A percentile compares a stretch with the other conserved stretches of the same genome.
Conservation (phyloP, 1,140 invertebrate genomes). For the Drosophila insularis region DNA sequence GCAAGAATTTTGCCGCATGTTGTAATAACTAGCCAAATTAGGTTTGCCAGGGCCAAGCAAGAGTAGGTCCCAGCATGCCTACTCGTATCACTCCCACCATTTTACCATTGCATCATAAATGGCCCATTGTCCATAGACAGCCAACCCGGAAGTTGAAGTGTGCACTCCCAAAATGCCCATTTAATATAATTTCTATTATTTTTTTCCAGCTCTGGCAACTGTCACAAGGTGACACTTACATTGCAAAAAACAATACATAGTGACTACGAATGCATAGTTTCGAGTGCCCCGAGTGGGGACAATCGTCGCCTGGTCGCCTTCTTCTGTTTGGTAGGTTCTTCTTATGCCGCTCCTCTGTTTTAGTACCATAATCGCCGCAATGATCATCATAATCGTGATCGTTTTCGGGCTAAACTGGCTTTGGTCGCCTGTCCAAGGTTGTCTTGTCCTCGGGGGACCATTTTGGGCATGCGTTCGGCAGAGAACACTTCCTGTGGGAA, state of each 20-base stretch:
- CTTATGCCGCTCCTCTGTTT: slow-evolving; percentile 13
- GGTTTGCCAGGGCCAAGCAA: slow-evolving; percentile 27
- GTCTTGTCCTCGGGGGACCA: slow-evolving; percentile 70
- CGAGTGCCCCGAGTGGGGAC: slow-evolving; percentile 39
- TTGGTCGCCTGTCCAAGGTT: slow-evolving; percentile 46
- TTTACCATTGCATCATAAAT: slow-evolving; percentile 30
- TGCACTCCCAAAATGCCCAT: slow-evolving; percentile 76
- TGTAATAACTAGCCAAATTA: slow-evolving; percentile 69
- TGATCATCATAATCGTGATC: slow-evolving; percentile 78
- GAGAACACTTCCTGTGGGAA: slow-evolving; percentile 78
- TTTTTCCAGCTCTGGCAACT: slow-evolving; percentile 70
- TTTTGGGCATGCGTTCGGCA: slow-evolving; percentile 75
- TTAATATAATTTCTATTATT: slow-evolving; percentile 80
- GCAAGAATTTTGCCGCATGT: slow-evolving; percentile 39
- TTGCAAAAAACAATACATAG: slow-evolving; percentile 75
- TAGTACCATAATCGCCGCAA: slow-evolving; percentile 56
- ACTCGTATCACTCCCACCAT: not conserved
- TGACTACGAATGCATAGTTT: slow-evolving; percentile 44
- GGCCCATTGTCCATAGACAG: slow-evolving; percentile 63
- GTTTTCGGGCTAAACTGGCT: slow-evolving; percentile 45
- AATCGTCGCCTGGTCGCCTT: slow-evolving; percentile 13
- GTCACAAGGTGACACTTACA: slow-evolving; percentile 77
- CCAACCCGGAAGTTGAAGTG: slow-evolving; percentile 65
- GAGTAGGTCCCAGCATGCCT: slow-evolving; percentile 42
- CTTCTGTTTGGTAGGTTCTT: not conserved